Percentiles rank a stretch among this genome's conserved stretches.
phyloP scores from a whole-genome alignment of 2,113 vertebrate species.

The Lonchura striata region DNA sequence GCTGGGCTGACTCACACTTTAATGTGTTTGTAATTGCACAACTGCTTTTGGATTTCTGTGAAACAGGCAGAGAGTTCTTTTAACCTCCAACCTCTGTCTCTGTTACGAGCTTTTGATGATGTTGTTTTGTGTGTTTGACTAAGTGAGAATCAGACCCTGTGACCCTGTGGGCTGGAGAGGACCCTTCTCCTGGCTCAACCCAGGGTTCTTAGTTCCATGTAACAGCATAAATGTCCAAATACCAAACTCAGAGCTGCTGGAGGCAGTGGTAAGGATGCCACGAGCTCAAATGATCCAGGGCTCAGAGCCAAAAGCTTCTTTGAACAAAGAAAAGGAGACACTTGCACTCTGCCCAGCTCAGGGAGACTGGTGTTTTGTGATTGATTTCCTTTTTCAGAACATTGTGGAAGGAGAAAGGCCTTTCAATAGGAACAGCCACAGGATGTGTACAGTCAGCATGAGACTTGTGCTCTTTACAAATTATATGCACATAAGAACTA shows the following conservation, averaged over 20 bases:
- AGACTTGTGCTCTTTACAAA: not conserved
- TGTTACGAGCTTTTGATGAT: not conserved
- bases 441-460: not conserved
- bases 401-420: not conserved
- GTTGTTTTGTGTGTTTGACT: not conserved
- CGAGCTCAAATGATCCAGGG: not conserved
- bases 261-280: not conserved
- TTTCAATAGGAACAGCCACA: not conserved
- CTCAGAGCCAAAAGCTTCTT: not conserved
- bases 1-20: conserved; percentile 20
- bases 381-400: not conserved
- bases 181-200: not conserved
- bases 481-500: not conserved
- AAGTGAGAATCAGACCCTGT: not conserved
- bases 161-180: not conserved
- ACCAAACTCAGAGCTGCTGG: not conserved
- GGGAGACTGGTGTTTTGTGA: not conserved
- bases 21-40: conserved; percentile 32
- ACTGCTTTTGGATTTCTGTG: conserved; percentile 19
- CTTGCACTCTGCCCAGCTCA: not conserved
- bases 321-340: not conserved
- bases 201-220: not conserved
- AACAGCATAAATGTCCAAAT: not conserved
- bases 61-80: not conserved
- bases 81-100: not conserved